phyloP scores from a whole-genome alignment of 2,113 vertebrate species.

The Tachycineta bicolor region DNA sequence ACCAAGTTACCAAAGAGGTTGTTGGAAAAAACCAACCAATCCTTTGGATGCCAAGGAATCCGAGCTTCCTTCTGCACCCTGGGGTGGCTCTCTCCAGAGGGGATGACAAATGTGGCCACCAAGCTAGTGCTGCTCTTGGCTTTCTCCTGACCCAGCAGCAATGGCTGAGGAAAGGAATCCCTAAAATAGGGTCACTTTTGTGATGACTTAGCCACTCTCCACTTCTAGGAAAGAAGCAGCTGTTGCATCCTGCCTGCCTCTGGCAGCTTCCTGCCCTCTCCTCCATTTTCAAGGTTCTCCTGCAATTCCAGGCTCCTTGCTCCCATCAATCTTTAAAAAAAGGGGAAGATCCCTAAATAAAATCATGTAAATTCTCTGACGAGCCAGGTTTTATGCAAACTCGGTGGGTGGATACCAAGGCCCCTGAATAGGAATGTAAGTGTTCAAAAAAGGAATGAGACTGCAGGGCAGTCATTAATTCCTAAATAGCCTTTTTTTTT shows the following conservation, averaged over 20 bases:
- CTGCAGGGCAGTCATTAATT: not conserved
- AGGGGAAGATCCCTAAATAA: not conserved
- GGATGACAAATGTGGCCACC: accelerated
- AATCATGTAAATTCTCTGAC: accelerated
- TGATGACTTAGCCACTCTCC: not conserved
- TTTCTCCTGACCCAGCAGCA: not conserved
- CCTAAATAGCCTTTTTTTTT: accelerated
- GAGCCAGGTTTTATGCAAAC: not conserved
- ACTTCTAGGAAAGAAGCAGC: not conserved
- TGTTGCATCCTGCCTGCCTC: not conserved
- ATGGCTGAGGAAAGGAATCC: not conserved
- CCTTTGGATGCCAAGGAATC: not conserved
- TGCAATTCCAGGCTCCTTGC: not conserved
- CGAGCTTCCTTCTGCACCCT: not conserved
- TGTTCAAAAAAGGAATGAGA: not conserved
- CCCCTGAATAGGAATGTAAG: not conserved
- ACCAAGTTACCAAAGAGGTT: not conserved
- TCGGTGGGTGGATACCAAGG: accelerated
- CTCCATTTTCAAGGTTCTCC: not conserved
- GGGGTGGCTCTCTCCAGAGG: not conserved
- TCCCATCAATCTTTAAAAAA: not conserved
- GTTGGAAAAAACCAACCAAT: not conserved
- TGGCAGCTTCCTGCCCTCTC: not conserved
- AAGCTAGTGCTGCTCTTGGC: not conserved
- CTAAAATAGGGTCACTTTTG: not conserved